Base-by-base conservation (phyloP, 2,113 vertebrate species). In the Eupsittula cactorum region DNA sequence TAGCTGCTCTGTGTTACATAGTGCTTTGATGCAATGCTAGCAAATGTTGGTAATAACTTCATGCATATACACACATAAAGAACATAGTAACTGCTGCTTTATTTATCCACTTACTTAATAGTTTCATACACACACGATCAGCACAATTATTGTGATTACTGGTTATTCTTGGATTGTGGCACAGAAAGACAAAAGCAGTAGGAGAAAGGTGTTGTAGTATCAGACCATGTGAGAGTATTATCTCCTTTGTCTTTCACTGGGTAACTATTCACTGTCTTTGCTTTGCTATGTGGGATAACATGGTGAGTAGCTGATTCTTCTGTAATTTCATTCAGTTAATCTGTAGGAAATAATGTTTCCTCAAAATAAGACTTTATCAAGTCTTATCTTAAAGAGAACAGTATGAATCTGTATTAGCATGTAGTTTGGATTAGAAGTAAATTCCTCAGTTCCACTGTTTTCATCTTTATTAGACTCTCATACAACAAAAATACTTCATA, bases 1-100 rank as follows among this genome's bases (percentile, higher is more conserved):
- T 23, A 33, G 35, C 28, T 1, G 1, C 18, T 52, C 55, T 49
- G 6, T 33, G 27, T 31, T 68, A 39, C 6, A 0, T 21, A 39
- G 28, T 37, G 23, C 12, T n/a, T 63, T 76, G 46, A 47, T 41
- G 25, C 10, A 59, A 39, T 15, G 10, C 16, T n/a, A n/a, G 18
- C 35, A 49, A 44, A 44, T 11, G 59, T 73, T 33, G 14, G 50
- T 73, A 52, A 39, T 16, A 25, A 25, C 20, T n/a, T 91, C n/a
- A 41, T 35, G 39, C 39, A 5, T 53, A 41, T 35, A 41, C 46
- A 46, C 13, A 59, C 2, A 25, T 12, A 67, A 28, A 3, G 9
- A 24, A 21, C 13, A 39, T 60, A 68, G 28, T 7, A 44, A 73
- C 39, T 68, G 24, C 11, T 47, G 28, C 16, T 50, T n/a, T 44